Evolutionary conservation across 1,140 invertebrate species (phyloP).

Genomic region (Campoletis sonorensis): DNA sequence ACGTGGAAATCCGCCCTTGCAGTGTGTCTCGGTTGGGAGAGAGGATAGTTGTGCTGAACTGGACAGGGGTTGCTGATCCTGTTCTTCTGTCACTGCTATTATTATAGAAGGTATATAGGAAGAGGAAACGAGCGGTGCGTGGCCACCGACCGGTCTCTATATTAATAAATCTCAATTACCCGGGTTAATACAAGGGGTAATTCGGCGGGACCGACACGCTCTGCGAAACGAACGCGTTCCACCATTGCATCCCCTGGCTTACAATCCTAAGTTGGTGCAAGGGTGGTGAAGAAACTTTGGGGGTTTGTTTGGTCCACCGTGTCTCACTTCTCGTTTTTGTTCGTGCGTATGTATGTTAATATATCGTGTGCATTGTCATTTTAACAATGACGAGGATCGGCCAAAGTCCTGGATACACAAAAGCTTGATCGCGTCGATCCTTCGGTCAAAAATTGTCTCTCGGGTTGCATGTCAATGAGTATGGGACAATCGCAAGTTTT

Average conservation of each 20-base stretch:
- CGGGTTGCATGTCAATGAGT: background rate
- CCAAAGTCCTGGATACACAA: background rate
- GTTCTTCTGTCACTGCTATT: slow-evolving; percentile 9
- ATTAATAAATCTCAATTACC: slow-evolving; percentile 76
- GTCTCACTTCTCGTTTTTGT: background rate
- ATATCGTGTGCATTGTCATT: slow-evolving; percentile 18
- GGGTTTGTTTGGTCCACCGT: background rate
- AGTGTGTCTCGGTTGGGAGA: slow-evolving; percentile 29
- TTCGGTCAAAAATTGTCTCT: slow-evolving; percentile 1
- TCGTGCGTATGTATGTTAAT: background rate
- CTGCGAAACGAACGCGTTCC: slow-evolving; percentile 37
- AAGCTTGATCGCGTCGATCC: background rate
- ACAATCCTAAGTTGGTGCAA: background rate
- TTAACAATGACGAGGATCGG: slow-evolving; percentile 24
- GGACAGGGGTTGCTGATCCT: slow-evolving; percentile 33
- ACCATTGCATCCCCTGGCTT: background rate
- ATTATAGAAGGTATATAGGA: slow-evolving; percentile 43
- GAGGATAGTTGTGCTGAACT: slow-evolving; percentile 47
- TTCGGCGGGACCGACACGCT: slow-evolving; percentile 56
- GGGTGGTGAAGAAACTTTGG: slow-evolving; percentile 36
- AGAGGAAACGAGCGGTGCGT: slow-evolving; percentile 54
- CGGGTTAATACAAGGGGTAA: slow-evolving; percentile 68
- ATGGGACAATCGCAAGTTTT: background rate
- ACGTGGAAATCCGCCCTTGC: slow-evolving; percentile 40
- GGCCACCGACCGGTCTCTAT: slow-evolving; percentile 61